Evolutionary conservation across 2,113 vertebrate genomes (phyloP).

Genomic region (Lanius ludovicianus): DNA sequence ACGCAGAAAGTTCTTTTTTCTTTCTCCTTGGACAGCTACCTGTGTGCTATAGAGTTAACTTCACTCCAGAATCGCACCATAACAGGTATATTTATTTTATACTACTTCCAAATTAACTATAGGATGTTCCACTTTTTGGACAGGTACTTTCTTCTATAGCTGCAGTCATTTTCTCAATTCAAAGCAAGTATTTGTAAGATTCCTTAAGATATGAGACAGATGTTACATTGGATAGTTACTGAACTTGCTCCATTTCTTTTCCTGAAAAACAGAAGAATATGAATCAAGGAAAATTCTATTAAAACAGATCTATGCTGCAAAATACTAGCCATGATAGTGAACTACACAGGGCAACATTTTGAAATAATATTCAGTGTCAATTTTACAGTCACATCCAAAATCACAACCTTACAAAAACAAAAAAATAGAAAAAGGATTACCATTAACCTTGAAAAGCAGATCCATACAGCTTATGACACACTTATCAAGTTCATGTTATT

Average conservation of each 20-base stretch:
- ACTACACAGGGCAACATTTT: background rate
- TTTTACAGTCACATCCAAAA: background rate
- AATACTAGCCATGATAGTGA: conserved; percentile 23
- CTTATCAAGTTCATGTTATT: background rate
- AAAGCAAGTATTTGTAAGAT: conserved; percentile 70
- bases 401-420: background rate
- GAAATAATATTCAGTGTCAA: conserved; percentile 20
- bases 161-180: conserved; percentile 83
- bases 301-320: background rate
- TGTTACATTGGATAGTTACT: conserved; percentile 77
- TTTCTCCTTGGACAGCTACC: conserved; percentile 79
- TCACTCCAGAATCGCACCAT: conserved; percentile 84
- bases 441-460: background rate
- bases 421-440: background rate
- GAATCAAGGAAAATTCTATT: conserved; percentile 17
- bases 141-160: conserved; percentile 74
- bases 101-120: conserved; percentile 66
- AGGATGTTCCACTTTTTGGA: conserved; percentile 73
- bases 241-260: conserved; percentile 82
- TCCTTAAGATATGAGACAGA: conserved; percentile 79
- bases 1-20: conserved; percentile 71
- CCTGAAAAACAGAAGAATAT: conserved; percentile 74
- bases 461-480: background rate
- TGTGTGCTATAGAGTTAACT: conserved; percentile 79
- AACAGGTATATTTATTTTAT: conserved; percentile 82